These are phyloP conservation scores for Ophion obscuratus DNA, from an alignment of 2,888 invertebrate species.

Conservation along the genomic window DNA sequence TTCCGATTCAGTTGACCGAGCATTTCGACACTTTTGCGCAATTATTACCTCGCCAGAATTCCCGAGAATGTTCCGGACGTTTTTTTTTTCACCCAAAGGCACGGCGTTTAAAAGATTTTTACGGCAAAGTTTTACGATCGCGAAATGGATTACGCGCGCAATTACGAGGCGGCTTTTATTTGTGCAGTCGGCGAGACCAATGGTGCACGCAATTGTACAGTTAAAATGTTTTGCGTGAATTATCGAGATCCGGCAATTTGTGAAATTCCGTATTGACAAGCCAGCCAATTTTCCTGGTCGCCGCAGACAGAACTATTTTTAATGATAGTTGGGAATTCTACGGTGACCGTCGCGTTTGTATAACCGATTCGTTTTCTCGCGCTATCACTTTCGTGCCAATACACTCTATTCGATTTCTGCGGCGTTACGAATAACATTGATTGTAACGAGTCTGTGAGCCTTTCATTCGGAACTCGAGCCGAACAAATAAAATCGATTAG, in stretches of 20 bases:
- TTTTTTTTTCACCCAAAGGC: not conserved
- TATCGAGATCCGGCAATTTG: not conserved
- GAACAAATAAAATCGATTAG: too few relatives aligned
- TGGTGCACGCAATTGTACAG: not conserved
- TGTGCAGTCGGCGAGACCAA: not conserved
- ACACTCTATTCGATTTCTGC: too few relatives aligned
- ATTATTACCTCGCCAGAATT: not conserved
- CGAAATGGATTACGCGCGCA: not conserved
- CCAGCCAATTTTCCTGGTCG: too few relatives aligned
- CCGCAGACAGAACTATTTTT: too few relatives aligned
- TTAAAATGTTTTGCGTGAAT: not conserved
- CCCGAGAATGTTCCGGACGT: not conserved
- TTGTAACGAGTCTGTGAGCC: too few relatives aligned
- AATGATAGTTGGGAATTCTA: too few relatives aligned
- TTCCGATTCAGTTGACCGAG: not conserved
- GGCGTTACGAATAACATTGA: too few relatives aligned
- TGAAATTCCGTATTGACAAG: not conserved
- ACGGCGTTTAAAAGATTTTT: not conserved
- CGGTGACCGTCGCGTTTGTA: too few relatives aligned
- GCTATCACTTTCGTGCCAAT: too few relatives aligned
- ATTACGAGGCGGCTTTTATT: not conserved
- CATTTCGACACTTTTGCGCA: conserved; percentile 3
- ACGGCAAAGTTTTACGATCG: not conserved
- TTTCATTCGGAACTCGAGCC: too few relatives aligned
- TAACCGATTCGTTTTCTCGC: too few relatives aligned